Evolutionary conservation across 2,888 invertebrate species (phyloP).

Genomic region (Cyclophora albipunctata): DNA sequence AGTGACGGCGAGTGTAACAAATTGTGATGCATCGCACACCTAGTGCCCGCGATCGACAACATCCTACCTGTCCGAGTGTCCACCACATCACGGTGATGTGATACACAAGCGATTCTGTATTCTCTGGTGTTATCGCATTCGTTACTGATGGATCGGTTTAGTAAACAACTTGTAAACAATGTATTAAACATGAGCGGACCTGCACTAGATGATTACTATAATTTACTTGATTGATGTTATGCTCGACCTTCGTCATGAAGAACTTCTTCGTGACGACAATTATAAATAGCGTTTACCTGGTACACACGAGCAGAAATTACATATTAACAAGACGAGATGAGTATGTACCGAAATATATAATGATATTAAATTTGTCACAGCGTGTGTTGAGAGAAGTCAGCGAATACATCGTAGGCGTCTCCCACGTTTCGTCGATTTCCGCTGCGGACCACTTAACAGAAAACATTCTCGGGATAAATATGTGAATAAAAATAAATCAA

Average conservation of each 20-base stretch:
- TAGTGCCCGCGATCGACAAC: slow-evolving; percentile 14
- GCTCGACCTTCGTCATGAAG: slow-evolving; percentile 25
- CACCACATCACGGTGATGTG: slow-evolving; percentile 1
- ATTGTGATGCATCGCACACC: slow-evolving; percentile 29
- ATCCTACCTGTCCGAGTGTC: slow-evolving; percentile 9
- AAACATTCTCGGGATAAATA: slow-evolving; percentile 33
- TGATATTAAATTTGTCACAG: slow-evolving; percentile 53
- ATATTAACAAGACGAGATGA: slow-evolving; percentile 28
- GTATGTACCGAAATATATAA: slow-evolving; percentile 46
- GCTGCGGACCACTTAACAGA: slow-evolving; percentile 29
- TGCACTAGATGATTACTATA: slow-evolving; percentile 7
- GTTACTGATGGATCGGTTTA: slow-evolving; percentile 15
- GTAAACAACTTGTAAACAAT: slow-evolving; percentile 20
- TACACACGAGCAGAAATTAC: slow-evolving; percentile 37
- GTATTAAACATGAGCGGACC: slow-evolving; percentile 15
- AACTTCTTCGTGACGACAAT: slow-evolving; percentile 15
- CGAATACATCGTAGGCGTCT: slow-evolving; percentile 53
- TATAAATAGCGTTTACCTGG: slow-evolving; percentile 39
- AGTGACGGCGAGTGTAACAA: slow-evolving; percentile 41
- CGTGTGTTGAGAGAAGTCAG: slow-evolving; percentile 48
- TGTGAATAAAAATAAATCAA: no score
- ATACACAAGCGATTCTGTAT: slow-evolving; percentile 20
- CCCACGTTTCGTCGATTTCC: slow-evolving; percentile 63
- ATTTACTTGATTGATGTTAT: slow-evolving; percentile 22
- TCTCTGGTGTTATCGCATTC: slow-evolving; percentile 20